Base-by-base conservation (phyloP, 2,888 invertebrate genomes). In the Stenchaetothrips biformis region DNA sequence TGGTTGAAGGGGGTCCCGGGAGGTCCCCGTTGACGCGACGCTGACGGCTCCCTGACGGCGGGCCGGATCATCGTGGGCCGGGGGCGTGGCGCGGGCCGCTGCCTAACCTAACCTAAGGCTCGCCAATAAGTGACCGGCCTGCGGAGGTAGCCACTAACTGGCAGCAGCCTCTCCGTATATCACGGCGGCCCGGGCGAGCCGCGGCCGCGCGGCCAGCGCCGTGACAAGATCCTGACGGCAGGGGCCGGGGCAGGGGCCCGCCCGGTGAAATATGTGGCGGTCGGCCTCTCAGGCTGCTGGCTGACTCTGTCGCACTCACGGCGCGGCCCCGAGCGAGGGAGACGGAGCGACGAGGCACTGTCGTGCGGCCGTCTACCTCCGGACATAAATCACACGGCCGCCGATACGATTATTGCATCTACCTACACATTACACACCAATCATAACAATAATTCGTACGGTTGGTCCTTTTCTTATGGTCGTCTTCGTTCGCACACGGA, bases 401-500 rank as follows among this genome's bases (percentile, higher is more conserved):
- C 67, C 67, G 67, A 74, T 74, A 74, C 25, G 67, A 74, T 74
- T 74, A 74, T 74, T 74, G 25, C 67, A 74, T 25, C 67, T 74
- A 74, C 67, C 67, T 25, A 74, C 67, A 74, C 67, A 74, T 74
- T 74, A 74, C 67, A 18, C 59, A 59, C 59, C 59, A 59, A 59
- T 59, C 59, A 59, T 59, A 59, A 59, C 59, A 59, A 18, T n/a
- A 37, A 37, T 37, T 37, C 37, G 37, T 37, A 37, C 37, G 37
- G 37, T 37, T 37, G 37, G 37, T 37, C 37, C 4, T 37, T 37
- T 37, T 37, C 37, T 1, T 4, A 37, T 37, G 37, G 37, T 37
- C 37, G 1, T 37, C 37, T 37, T 37, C 37, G 37, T 37, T 4
- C 37, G 37, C 37, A 37, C 37, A 37, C 37, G 37, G 37, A 37